Evolutionary conservation across 2,797 vertebrate species (phyloP), one percentile per base, ranked within the genome.

Genomic region (Gymnothorax reevesii): DNA sequence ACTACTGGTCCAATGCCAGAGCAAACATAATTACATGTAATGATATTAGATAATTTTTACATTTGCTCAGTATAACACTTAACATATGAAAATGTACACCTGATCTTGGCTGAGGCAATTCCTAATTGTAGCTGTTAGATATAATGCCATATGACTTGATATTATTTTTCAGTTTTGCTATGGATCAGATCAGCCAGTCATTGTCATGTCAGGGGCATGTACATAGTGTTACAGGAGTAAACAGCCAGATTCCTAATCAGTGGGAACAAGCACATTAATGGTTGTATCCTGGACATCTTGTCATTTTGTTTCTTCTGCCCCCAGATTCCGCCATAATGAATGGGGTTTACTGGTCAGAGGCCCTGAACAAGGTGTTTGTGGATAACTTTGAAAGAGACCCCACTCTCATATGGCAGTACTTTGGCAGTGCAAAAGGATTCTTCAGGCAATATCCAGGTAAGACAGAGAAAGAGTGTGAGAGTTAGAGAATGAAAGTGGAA

Each of bases 341-440:
- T 59, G 98, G 98, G 57, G 98, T 99, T 85, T 99, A 97, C 90
- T 99, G 98, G 98, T 99, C 98, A 0, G 98, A 99, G 93, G 98
- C 98, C 17, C 94, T 99, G 91, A 99, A 99, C 92, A 99, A 98
- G 93, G 97, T 99, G 5, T 99, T 99, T 89, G 98, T 99, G 20
- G 98, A 99, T 91, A 99, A 99, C 92, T 99, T 98, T 93, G 97
- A 98, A 90, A 97, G 96, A 87, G 98, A 99, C 88, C 98, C 98
- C 0, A 97, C 98, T 12, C 97, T 99, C 49, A 98, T 98, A 89
- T 99, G 98, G 98, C 98, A 99, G 88, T 99, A 99, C 91, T 99
- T 99, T 90, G 98, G 98, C 90, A 99, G 98, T 12, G 97, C 98
- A 83, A 99, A 99, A 91, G 98, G 98, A 82, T 99, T 99, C 96